Percentiles rank a stretch among this genome's conserved stretches.
Evolutionary conservation across 2,797 vertebrate species (phyloP).

Genomic region (Characodon lateralis): DNA sequence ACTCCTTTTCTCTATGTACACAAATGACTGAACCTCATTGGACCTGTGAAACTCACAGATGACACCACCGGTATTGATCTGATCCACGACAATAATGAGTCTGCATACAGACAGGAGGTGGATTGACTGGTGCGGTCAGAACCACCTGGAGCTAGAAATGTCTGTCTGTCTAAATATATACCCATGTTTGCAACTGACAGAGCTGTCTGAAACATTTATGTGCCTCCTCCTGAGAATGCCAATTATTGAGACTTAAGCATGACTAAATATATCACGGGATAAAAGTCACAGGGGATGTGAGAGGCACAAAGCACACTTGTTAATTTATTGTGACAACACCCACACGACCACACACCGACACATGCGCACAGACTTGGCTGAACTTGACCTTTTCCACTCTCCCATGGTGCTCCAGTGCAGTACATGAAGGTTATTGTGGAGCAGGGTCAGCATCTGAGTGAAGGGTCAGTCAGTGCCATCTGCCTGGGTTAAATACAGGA

Average conservation of each 20-base stretch:
- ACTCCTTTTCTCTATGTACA: too few relatives aligned
- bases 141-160: too few relatives aligned
- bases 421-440: conserved; percentile 27
- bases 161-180: not conserved
- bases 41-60: too few relatives aligned
- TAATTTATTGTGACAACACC: conserved; percentile 67
- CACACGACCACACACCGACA: not conserved
- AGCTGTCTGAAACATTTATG: conserved; percentile 15
- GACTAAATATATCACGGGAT: conserved; percentile 67
- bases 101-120: too few relatives aligned
- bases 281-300: conserved; percentile 48
- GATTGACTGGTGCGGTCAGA: too few relatives aligned
- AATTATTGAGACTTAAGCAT: conserved; percentile 49
- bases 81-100: too few relatives aligned
- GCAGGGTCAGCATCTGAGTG: conserved; percentile 3
- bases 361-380: conserved; percentile 23
- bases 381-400: conserved; percentile 56
- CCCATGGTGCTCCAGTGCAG: conserved; percentile 17
- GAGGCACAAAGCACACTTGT: conserved; percentile 54
- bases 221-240: conserved; percentile 26
- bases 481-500: conserved; percentile 20
- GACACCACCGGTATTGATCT: too few relatives aligned
- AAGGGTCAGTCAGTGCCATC: conserved; percentile 28
- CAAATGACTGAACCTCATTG: too few relatives aligned
- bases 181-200: not conserved